Evolutionary conservation across 2,888 invertebrate species (phyloP).

Genomic region (Drosophila pegasa): DNA sequence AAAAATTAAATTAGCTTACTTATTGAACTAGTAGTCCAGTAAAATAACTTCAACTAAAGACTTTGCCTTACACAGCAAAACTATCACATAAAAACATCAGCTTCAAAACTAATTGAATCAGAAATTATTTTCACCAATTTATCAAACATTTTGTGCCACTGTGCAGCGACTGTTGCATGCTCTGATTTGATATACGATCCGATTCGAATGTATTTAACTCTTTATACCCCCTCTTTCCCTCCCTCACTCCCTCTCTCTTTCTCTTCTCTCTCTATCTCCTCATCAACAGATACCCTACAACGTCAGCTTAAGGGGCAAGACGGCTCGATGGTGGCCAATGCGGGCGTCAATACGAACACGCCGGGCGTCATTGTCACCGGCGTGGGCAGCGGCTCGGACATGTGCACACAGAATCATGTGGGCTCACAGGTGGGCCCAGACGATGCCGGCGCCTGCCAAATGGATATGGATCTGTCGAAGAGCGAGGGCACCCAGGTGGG

Average conservation of each 20-base stretch:
- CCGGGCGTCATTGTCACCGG: conserved; percentile 74
- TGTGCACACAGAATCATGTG: conserved; percentile 90
- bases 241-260: neutral
- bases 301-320: conserved; percentile 91
- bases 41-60: no score
- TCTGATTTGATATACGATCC: conserved; percentile 11
- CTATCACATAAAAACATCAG: no score
- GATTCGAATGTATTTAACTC: neutral
- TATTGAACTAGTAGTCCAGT: no score
- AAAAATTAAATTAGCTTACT: no score
- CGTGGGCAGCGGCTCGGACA: conserved; percentile 84
- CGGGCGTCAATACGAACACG: conserved; percentile 74
- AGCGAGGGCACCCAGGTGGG: conserved; percentile 94
- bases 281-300: conserved; percentile 85
- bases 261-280: neutral
- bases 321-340: conserved; percentile 82
- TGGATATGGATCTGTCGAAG: conserved; percentile 88
- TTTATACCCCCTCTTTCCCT: no score
- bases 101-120: no score
- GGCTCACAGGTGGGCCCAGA: conserved; percentile 86
- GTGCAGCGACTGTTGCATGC: conserved; percentile 7
- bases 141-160: neutral
- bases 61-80: no score
- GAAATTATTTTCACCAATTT: neutral
- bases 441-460: conserved; percentile 83